phyloP scores from a whole-genome alignment of 2,888 invertebrate species.

The Priocnemis perturbator region DNA sequence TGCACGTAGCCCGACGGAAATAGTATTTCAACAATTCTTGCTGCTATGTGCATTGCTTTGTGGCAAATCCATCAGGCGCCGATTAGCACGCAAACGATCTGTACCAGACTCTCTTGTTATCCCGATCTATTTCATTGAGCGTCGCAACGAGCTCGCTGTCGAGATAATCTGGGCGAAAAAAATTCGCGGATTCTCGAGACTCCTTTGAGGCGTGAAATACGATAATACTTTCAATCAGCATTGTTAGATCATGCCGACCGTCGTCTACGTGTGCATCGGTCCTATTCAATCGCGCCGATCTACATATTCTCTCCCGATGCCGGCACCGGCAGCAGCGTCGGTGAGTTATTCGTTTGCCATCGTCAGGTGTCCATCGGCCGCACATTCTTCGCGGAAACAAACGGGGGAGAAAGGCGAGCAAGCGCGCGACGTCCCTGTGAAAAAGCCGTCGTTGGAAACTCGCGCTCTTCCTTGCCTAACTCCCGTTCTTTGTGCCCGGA shows the following conservation, averaged over 20 bases:
- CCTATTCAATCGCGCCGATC: neutral
- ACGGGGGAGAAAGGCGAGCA: constrained; percentile 10
- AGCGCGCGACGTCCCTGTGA: constrained; percentile 11
- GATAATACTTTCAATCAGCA: no score
- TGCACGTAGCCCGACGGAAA: neutral
- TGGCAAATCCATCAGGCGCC: neutral
- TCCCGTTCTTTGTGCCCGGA: constrained; percentile 39
- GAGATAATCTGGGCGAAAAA: no score
- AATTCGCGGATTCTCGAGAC: no score
- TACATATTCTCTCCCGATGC: neutral
- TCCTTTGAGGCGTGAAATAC: no score
- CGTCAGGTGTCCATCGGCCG: no score
- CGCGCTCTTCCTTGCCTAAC: constrained; percentile 17
- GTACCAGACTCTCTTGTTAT: no score
- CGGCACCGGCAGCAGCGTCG: neutral
- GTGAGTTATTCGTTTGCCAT: no score
- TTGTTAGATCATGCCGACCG: no score
- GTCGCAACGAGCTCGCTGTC: no score
- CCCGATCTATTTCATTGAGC: no score
- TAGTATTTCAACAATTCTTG: neutral
- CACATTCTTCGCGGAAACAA: neutral
- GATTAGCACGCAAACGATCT: no score
- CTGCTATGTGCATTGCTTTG: neutral
- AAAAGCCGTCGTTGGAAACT: neutral
- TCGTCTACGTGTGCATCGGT: no score